A percentile compares a stretch with the other conserved stretches of the same genome.
Evolutionary conservation across 2,797 vertebrate genomes (phyloP).

Genomic region (Smutsia temminckii): DNA sequence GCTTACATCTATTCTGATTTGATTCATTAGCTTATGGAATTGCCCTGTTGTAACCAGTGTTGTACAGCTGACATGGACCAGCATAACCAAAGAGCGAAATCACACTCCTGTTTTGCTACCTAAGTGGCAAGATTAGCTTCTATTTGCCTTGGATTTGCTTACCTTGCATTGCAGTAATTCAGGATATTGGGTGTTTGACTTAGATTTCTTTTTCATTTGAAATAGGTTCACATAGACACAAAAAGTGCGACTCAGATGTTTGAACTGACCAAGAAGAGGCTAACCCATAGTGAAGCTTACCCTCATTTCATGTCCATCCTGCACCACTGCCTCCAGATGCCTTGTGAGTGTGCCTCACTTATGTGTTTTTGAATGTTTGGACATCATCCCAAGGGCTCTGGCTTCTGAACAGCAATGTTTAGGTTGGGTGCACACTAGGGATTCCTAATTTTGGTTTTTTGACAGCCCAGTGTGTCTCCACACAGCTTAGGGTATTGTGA

Average conservation of each 20-base stretch:
- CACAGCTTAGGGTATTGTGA: not conserved
- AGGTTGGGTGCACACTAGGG: not conserved
- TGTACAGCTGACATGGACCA: not conserved
- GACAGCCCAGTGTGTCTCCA: not conserved
- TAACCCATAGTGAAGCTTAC: constrained; percentile 97
- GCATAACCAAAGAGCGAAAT: not conserved
- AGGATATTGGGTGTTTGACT: constrained; percentile 15
- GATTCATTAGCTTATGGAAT: not conserved
- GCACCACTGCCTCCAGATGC: constrained; percentile 99
- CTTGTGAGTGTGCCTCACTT: constrained; percentile 89
- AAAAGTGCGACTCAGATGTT: constrained; percentile 99
- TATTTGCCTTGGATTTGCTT: not conserved
- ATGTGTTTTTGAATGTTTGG: not conserved
- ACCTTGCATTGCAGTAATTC: not conserved
- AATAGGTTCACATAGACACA: constrained; percentile 96
- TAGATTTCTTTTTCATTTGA: constrained; percentile 50
- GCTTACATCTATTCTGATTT: not conserved
- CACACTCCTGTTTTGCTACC: not conserved
- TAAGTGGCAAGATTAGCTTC: not conserved
- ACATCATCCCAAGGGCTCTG: not conserved
- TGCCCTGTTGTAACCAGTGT: not conserved
- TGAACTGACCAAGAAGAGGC: constrained; percentile 96
- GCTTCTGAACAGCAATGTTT: not conserved
- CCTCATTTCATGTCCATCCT: constrained; percentile 99
- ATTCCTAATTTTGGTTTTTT: not conserved